Evolutionary conservation across 2,113 vertebrate species (phyloP).

Genomic region (Zosterops pallidus): DNA sequence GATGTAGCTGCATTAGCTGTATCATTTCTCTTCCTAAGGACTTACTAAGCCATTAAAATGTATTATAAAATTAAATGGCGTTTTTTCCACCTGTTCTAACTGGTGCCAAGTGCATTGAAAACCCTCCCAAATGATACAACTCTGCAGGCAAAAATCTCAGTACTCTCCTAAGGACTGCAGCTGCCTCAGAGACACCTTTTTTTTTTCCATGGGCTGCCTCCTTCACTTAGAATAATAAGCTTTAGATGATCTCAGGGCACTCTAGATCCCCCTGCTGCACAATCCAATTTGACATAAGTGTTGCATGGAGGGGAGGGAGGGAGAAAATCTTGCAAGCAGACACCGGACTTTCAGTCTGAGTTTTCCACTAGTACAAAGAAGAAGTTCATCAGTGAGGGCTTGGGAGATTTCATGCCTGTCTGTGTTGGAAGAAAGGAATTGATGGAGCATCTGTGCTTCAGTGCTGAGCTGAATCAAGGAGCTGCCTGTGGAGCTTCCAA

Average conservation of each 20-base stretch:
- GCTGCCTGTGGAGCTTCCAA: neutral
- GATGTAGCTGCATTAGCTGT: neutral
- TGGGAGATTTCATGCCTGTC: neutral
- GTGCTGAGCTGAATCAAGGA: neutral
- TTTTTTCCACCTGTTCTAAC: slow-evolving; percentile 44
- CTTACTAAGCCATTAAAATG: slow-evolving; percentile 1
- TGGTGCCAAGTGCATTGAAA: neutral
- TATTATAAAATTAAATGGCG: slow-evolving; percentile 37
- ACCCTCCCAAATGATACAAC: neutral
- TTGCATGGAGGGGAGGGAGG: neutral
- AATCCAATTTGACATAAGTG: slow-evolving; percentile 42
- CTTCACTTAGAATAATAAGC: slow-evolving; percentile 57
- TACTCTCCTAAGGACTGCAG: neutral
- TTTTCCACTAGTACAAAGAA: neutral
- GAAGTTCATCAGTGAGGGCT: neutral
- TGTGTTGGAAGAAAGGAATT: neutral
- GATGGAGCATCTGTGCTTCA: neutral
- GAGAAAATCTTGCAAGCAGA: neutral
- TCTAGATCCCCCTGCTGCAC: neutral
- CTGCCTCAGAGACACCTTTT: neutral
- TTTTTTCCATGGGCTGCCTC: neutral
- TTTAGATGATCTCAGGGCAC: slow-evolving; percentile 39
- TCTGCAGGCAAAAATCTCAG: neutral
- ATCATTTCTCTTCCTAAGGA: slow-evolving; percentile 21
- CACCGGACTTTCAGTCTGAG: neutral